A percentile compares a stretch with the other conserved stretches of the same genome.
Evolutionary conservation across 2,113 vertebrate species (phyloP).

Genomic region (Chroicocephalus ridibundus): DNA sequence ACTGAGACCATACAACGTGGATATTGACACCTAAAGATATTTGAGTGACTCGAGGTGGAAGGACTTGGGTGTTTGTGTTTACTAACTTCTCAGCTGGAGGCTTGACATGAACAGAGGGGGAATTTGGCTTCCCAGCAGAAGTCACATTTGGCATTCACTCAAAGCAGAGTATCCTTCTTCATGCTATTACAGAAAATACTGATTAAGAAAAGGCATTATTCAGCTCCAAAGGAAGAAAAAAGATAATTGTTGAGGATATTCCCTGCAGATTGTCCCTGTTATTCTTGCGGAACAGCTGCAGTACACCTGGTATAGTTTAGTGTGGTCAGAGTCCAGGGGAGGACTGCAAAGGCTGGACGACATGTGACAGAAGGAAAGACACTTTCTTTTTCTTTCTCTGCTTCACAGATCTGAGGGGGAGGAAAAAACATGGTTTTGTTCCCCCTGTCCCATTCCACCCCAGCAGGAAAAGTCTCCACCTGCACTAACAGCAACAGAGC

Average conservation of each 20-base stretch:
- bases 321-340: background rate
- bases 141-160: rapidly evolving
- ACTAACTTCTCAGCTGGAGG: background rate
- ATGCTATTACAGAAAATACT: background rate
- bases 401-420: background rate
- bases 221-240: background rate
- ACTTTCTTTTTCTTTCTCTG: background rate
- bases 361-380: background rate
- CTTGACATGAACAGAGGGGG: background rate
- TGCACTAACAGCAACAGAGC: background rate
- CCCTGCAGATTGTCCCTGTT: background rate
- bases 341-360: background rate
- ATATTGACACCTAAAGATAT: background rate
- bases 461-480: background rate
- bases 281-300: background rate
- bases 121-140: background rate
- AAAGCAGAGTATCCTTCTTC: background rate
- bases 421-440: background rate
- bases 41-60: background rate
- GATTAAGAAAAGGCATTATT: background rate
- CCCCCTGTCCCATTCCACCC: background rate
- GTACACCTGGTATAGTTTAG: background rate
- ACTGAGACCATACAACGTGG: background rate
- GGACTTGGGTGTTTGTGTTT: background rate
- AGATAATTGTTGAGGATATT: background rate